Evolutionary conservation across 2,888 invertebrate species (phyloP).

Genomic region (Harpagoxenus sublaevis): DNA sequence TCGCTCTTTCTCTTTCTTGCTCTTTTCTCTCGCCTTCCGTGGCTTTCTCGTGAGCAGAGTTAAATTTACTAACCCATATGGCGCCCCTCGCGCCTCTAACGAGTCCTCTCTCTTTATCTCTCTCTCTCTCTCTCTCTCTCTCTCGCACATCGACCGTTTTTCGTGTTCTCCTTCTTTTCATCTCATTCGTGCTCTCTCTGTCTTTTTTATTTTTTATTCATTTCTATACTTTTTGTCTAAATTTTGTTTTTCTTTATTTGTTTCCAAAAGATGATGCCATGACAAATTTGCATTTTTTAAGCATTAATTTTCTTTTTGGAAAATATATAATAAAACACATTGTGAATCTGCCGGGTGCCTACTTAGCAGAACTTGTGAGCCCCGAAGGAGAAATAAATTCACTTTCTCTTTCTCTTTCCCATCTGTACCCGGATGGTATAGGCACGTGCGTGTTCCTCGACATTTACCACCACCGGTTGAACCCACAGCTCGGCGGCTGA

Average conservation of each 20-base stretch:
- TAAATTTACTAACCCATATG: constrained; percentile 82
- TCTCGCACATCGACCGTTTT: constrained; percentile 25
- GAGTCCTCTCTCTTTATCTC: constrained; percentile 59
- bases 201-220: constrained; percentile 16
- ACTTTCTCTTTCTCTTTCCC: constrained; percentile 33
- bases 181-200: background rate
- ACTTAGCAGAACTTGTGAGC: background rate
- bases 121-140: constrained; percentile 50
- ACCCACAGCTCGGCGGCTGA: constrained; percentile 34
- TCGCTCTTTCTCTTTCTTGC: constrained; percentile 53
- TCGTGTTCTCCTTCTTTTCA: background rate
- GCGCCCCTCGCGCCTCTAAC: constrained; percentile 73
- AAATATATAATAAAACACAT: background rate
- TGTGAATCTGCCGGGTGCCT: background rate
- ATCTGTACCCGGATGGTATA: constrained; percentile 4
- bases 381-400: constrained; percentile 10
- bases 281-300: background rate
- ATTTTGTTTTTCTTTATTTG: background rate
- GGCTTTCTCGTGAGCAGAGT: constrained; percentile 73
- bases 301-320: background rate
- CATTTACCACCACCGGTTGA: constrained; percentile 45
- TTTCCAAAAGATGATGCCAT: background rate
- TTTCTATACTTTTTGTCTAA: constrained; percentile 4
- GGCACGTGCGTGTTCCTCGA: constrained; percentile 10
- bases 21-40: constrained; percentile 32